phyloP scores from a whole-genome alignment of 2,113 vertebrate genomes.

The Acanthisitta chloris region DNA sequence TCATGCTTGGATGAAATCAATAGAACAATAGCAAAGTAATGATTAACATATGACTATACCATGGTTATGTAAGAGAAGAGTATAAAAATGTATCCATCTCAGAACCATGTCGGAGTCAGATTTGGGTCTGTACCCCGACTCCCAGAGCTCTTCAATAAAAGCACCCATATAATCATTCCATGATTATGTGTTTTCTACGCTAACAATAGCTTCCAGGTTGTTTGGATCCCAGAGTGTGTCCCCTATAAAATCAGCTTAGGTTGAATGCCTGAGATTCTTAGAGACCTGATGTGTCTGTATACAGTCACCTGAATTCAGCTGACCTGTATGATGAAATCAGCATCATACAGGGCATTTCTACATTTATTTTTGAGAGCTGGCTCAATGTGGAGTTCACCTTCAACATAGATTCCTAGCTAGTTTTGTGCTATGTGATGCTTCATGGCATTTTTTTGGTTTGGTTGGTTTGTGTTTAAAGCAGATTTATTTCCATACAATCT shows the following conservation, averaged over 20 bases:
- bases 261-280: not conserved
- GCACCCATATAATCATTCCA: no score
- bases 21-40: no score
- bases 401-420: not conserved
- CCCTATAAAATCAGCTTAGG: not conserved
- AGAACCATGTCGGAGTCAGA: no score
- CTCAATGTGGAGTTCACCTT: not conserved
- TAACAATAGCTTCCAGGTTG: not conserved
- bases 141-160: no score
- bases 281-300: not conserved
- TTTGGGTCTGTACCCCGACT: no score
- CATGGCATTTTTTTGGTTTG: not conserved
- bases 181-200: no score
- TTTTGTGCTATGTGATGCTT: not conserved
- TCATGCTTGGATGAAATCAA: no score
- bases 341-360: not conserved
- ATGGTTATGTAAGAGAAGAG: no score
- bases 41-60: no score
- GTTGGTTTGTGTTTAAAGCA: not conserved
- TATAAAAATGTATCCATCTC: no score
- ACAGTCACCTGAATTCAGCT: not conserved
- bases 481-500: not conserved
- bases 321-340: not conserved
- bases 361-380: not conserved
- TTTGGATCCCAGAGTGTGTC: not conserved